Base-by-base conservation (phyloP, 2,113 vertebrate species). In the Megalops atlanticus region DNA sequence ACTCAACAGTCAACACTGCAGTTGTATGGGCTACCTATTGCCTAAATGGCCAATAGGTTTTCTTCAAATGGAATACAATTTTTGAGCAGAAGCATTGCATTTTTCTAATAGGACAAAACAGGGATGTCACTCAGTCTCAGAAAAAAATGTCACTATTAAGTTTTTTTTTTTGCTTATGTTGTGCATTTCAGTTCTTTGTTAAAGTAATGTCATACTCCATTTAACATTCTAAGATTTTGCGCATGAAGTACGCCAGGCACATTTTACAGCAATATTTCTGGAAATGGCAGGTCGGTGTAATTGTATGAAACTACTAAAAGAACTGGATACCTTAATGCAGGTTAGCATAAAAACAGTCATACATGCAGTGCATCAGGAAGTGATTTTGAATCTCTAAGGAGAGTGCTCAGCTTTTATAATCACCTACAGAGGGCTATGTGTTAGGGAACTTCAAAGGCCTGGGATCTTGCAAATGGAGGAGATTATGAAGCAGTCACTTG, bases 401-500 rank as follows among this genome's bases (percentile, higher is more conserved):
- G 12, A 52, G 75, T 21, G 31, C n/a, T 38, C 8, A n/a, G 33
- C 41, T 16, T 41, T 45, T 70, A 27, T 33, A n/a, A 43, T 27
- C 39, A 41, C 38, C 38, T 14, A 33, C 39, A 69, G 38, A n/a
- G 45, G 64, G 10, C 10, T 21, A 73, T 27, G 39, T 69, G 77
- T 39, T 41, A 36, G 24, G 58, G 24, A 52, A 68, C 36, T 78
- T 58, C 58, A 69, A 38, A 69, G 39, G 36, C 38, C n/a, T 39
- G 2, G n/a, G 38, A 45, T 38, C 36, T 27, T 38, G 35, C 24
- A 43, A 74, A 79, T 39, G 64, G 77, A 64, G 24, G 31, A 38
- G 54, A 78, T 79, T 79, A 79, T 27, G 8, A 78, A 18, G 77
- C 49, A 69, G 21, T 21, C 21, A 79, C 77, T 79, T 68, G 76